Evolutionary conservation across 2,888 invertebrate genomes (phyloP), one percentile per base, ranked within the genome.

Genomic region (Formica aserva): DNA sequence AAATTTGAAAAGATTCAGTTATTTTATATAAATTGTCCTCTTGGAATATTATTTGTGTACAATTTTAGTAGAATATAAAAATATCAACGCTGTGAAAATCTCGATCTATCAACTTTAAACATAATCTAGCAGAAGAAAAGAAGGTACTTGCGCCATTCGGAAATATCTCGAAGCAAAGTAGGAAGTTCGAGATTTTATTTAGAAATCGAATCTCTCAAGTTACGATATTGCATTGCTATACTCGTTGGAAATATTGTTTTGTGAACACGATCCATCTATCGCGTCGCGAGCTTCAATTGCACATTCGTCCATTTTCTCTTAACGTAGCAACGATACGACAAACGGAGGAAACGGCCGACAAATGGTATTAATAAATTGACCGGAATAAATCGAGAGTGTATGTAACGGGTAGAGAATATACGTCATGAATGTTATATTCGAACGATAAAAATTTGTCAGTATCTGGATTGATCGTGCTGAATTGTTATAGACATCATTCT

Each of bases 121-220:
- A 41, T 35, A 69, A 29, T 52, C 22, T 26, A 9, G 13, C n/a
- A n/a, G 9, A 45, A 71, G 32, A 15, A 26, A 18, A n/a, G 35
- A 35, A 18, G 9, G 5, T n/a, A 38, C 15, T 72, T n/a, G 2
- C 8, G 11, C 18, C 11, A 69, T 71, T 55, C 26, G 62, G 5
- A 66, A 38, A 26, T 29, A 72, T 67, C 71, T 62, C 55, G 71
- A 69, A 84, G 82, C 69, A 80, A 77, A 81, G 83, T 80, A 84
- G 74, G 69, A 63, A 85, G 76, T 52, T 76, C 1, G 5, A 67
- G 52, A 82, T 87, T 87, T 84, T 80, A 87, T 84, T 87, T 81
- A 82, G 57, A 72, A 80, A 84, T 81, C 45, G 52, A 81, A 67
- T 82, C 62, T 81, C 60, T 86, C 67, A 84, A 81, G 74, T 26